Conservation (phyloP, 1,140 invertebrate species). For the Solenopsis fugax region DNA sequence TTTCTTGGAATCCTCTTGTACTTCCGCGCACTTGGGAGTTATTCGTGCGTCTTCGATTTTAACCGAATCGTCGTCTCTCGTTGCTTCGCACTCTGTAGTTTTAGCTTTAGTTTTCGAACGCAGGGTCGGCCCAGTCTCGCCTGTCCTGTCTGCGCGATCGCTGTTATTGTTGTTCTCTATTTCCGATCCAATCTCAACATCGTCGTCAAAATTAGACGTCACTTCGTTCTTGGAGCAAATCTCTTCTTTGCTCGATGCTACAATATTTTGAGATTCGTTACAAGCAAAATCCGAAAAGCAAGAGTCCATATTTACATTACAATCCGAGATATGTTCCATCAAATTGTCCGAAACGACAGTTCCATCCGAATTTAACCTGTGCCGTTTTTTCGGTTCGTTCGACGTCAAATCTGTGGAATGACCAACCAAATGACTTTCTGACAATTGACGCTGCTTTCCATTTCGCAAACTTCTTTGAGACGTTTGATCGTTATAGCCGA, state of each 20-base stretch:
- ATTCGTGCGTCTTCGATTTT: constrained; percentile 56
- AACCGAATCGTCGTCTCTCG: constrained; percentile 68
- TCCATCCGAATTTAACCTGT: constrained; percentile 88
- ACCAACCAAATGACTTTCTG: constrained; percentile 79
- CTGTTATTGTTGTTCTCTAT: constrained; percentile 83
- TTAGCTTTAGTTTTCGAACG: constrained; percentile 85
- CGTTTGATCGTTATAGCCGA: constrained; percentile 14
- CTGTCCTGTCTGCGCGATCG: constrained; percentile 75
- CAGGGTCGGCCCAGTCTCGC: constrained; percentile 81
- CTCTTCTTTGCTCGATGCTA: constrained; percentile 71
- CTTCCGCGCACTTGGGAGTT: constrained; percentile 57
- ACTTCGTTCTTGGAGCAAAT: constrained; percentile 77
- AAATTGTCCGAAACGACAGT: constrained; percentile 87
- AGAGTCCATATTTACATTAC: constrained; percentile 86
- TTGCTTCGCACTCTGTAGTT: constrained; percentile 72
- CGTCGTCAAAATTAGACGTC: constrained; percentile 83
- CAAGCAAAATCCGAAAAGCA: constrained; percentile 88
- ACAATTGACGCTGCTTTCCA: constrained; percentile 88
- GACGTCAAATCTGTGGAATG: constrained; percentile 77
- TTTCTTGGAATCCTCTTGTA: constrained; percentile 71
- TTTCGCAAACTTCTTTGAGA: constrained; percentile 88
- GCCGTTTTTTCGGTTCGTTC: constrained; percentile 86
- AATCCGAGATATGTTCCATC: constrained; percentile 87
- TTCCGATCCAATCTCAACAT: constrained; percentile 80
- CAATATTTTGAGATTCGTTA: constrained; percentile 73